Evolutionary conservation across 1,140 invertebrate species (phyloP).

Genomic region (Ooceraea biroi): DNA sequence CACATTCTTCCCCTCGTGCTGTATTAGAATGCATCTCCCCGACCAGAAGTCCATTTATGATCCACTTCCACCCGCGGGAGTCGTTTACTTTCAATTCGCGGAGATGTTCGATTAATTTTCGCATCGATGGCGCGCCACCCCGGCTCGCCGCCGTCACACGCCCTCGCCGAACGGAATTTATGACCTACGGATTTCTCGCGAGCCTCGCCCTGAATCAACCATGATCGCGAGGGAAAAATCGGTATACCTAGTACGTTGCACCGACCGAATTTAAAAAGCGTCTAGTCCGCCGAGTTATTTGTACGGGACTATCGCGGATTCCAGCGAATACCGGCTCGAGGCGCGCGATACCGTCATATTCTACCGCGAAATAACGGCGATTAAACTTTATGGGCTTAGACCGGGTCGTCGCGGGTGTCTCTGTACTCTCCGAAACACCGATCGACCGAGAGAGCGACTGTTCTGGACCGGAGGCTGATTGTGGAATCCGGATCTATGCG

Average conservation of each 20-base stretch:
- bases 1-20: constrained; percentile 9
- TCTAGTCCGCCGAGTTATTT: constrained; percentile 26
- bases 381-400: constrained; percentile 78
- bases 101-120: constrained; percentile 71
- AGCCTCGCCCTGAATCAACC: constrained; percentile 47
- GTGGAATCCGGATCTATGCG: constrained; percentile 57
- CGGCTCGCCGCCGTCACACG: background rate
- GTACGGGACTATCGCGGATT: background rate
- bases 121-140: constrained; percentile 50
- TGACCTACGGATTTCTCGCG: constrained; percentile 42
- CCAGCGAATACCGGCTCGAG: background rate
- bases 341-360: constrained; percentile 60
- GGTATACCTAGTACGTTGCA: background rate
- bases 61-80: constrained; percentile 37
- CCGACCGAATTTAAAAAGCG: constrained; percentile 32
- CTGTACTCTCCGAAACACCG: constrained; percentile 13
- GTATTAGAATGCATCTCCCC: constrained; percentile 65
- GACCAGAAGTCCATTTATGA: constrained; percentile 52
- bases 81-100: constrained; percentile 75
- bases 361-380: constrained; percentile 75
- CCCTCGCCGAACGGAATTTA: constrained; percentile 49
- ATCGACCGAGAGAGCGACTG: constrained; percentile 40
- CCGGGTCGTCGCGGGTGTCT: constrained; percentile 39
- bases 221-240: constrained; percentile 26
- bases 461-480: constrained; percentile 67